Conservation (phyloP, 2,797 vertebrate genomes). For the Antennarius maculatus region DNA sequence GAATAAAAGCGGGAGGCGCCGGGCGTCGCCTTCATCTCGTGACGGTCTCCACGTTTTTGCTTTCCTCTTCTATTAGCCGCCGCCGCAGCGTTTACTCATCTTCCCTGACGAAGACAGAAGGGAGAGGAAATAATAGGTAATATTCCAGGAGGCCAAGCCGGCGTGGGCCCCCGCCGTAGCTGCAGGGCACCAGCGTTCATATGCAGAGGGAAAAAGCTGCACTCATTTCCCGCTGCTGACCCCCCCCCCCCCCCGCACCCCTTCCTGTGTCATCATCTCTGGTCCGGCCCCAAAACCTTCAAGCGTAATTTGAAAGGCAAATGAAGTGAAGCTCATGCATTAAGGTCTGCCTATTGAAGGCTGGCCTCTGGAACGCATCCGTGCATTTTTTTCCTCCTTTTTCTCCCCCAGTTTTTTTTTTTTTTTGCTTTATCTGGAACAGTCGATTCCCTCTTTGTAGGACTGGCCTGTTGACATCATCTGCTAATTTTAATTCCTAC, state of each 20-base stretch:
- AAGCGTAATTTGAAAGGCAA: slow-evolving; percentile 68
- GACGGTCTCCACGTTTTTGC: slow-evolving; percentile 23
- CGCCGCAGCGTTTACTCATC: slow-evolving; percentile 51
- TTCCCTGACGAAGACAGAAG: slow-evolving; percentile 47
- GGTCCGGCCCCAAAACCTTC: slow-evolving; percentile 35
- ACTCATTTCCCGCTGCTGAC: slow-evolving; percentile 53
- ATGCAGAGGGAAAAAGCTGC: slow-evolving; percentile 33
- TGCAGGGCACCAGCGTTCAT: slow-evolving; percentile 49
- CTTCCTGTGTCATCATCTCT: slow-evolving; percentile 51
- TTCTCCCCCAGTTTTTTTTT: neutral
- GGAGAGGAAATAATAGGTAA: slow-evolving; percentile 60
- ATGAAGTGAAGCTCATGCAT: slow-evolving; percentile 54
- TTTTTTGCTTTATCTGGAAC: neutral
- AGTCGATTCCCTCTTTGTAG: slow-evolving; percentile 2
- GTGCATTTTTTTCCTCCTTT: neutral
- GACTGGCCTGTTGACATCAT: neutral
- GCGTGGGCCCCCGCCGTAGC: slow-evolving; percentile 44
- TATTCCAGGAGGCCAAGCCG: slow-evolving; percentile 57
- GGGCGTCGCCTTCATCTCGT: slow-evolving; percentile 43
- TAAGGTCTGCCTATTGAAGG: slow-evolving; percentile 18
- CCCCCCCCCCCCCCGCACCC: slow-evolving; percentile 4
- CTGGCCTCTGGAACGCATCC: slow-evolving; percentile 34
- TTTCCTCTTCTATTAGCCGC: slow-evolving; percentile 46
- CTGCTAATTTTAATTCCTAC: neutral
- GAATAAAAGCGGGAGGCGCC: slow-evolving; percentile 44